Percentiles rank a stretch among this genome's conserved stretches.
phyloP scores from a whole-genome alignment of 1,140 invertebrate species.

The Goniozus legneri region DNA sequence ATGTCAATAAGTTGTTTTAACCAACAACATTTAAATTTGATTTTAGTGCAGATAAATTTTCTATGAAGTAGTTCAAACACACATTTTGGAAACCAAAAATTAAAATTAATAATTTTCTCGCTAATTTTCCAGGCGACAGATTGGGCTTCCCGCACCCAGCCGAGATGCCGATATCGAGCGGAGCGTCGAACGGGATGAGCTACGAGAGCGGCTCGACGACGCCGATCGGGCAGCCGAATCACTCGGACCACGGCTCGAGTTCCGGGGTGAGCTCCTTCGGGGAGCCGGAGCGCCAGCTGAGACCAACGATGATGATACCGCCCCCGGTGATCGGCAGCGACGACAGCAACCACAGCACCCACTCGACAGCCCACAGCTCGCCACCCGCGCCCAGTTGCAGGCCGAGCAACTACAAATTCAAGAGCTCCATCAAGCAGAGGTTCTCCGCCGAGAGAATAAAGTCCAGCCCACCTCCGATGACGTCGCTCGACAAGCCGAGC shows the following conservation, averaged over 20 bases:
- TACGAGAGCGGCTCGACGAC: constrained; percentile 43
- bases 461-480: constrained; percentile 37
- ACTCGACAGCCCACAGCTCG: constrained; percentile 36
- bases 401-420: constrained; percentile 80
- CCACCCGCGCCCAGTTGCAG: constrained; percentile 31
- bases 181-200: constrained; percentile 43
- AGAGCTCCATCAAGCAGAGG: constrained; percentile 88
- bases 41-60: too few species aligned
- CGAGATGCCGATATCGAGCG: constrained; percentile 49
- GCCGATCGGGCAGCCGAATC: constrained; percentile 42
- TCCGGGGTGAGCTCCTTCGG: constrained; percentile 46
- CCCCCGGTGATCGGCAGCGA: constrained; percentile 37
- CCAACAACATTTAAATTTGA: too few species aligned
- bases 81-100: too few species aligned
- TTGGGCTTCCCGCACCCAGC: constrained; percentile 52
- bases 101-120: neutral
- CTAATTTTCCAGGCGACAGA: constrained; percentile 51
- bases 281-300: constrained; percentile 36
- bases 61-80: too few species aligned
- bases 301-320: constrained; percentile 29
- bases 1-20: too few species aligned
- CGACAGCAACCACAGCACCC: constrained; percentile 49
- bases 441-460: constrained; percentile 60
- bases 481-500: constrained; percentile 18
- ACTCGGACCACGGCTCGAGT: constrained; percentile 47